These are phyloP conservation scores for Gibbula magus DNA, from an alignment of 2,888 invertebrate species.

Conservation along the genomic window DNA sequence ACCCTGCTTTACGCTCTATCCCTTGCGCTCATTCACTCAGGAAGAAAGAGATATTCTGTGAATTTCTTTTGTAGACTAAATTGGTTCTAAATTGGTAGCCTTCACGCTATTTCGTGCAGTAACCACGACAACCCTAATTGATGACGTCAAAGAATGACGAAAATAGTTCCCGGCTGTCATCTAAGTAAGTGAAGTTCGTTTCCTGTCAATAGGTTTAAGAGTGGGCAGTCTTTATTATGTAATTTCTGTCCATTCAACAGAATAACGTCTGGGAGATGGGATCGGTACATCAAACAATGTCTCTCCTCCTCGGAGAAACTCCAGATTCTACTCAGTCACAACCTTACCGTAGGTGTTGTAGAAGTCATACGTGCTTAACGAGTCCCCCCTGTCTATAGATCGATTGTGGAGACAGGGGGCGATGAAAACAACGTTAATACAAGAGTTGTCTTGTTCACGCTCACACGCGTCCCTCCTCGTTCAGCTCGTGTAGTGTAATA, in stretches of 20 bases:
- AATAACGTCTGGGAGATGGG: too few species aligned
- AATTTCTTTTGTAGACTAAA: slow-evolving; percentile 6
- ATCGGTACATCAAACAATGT: background rate
- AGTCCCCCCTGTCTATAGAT: too few species aligned
- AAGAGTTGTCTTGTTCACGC: too few species aligned
- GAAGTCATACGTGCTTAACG: too few species aligned
- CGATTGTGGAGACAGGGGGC: too few species aligned
- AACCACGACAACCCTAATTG: background rate
- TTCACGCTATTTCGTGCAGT: slow-evolving; percentile 16
- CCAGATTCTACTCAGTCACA: background rate
- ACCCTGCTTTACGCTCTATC: background rate
- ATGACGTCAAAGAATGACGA: slow-evolving; percentile 9
- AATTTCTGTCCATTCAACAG: background rate
- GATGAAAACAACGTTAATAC: too few species aligned
- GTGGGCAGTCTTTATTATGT: background rate
- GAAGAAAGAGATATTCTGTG: slow-evolving; percentile 16
- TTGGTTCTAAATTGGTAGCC: slow-evolving; percentile 8
- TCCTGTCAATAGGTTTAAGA: background rate
- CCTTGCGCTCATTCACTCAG: background rate
- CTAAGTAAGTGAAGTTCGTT: background rate
- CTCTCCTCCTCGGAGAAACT: background rate
- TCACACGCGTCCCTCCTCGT: too few species aligned
- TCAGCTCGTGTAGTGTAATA: too few species aligned
- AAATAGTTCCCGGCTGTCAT: slow-evolving; percentile 14
- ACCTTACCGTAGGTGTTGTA: too few species aligned